Conservation (phyloP, 2,113 vertebrate species). For the Girardinichthys multiradiatus region DNA sequence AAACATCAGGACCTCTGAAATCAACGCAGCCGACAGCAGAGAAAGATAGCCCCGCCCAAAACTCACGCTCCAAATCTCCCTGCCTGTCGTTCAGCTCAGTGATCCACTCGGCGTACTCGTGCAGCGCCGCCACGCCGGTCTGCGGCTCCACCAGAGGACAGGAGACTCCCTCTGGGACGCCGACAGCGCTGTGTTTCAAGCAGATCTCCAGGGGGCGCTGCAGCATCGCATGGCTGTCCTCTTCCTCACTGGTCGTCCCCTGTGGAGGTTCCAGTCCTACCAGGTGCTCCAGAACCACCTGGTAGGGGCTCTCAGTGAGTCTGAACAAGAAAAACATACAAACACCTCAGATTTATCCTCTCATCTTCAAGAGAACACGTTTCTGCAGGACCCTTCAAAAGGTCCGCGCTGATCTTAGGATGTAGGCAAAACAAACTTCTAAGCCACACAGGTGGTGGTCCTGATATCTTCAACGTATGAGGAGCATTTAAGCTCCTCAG, state of each 20-base stretch:
- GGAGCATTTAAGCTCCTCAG: too few species aligned
- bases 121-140: conserved; percentile 86
- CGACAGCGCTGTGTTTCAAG: conserved; percentile 87
- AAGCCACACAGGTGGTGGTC: too few species aligned
- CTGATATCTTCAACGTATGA: too few species aligned
- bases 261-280: conserved; percentile 71
- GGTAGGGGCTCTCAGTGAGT: conserved; percentile 87
- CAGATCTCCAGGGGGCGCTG: conserved; percentile 89
- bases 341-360: neutral
- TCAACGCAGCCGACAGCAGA: too few species aligned
- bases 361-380: too few species aligned
- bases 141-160: conserved; percentile 87
- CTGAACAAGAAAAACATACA: conserved; percentile 63
- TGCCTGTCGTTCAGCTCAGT: conserved; percentile 62
- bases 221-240: conserved; percentile 76
- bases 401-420: too few species aligned
- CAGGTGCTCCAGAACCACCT: conserved; percentile 89
- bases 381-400: too few species aligned
- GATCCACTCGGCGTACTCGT: conserved; percentile 90
- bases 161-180: conserved; percentile 62
- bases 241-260: neutral
- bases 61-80: conserved; percentile 76
- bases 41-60: neutral
- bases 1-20: neutral
- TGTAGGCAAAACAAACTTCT: too few species aligned